Conservation (phyloP, 1,140 invertebrate species). For the Ceratina calcarata region DNA sequence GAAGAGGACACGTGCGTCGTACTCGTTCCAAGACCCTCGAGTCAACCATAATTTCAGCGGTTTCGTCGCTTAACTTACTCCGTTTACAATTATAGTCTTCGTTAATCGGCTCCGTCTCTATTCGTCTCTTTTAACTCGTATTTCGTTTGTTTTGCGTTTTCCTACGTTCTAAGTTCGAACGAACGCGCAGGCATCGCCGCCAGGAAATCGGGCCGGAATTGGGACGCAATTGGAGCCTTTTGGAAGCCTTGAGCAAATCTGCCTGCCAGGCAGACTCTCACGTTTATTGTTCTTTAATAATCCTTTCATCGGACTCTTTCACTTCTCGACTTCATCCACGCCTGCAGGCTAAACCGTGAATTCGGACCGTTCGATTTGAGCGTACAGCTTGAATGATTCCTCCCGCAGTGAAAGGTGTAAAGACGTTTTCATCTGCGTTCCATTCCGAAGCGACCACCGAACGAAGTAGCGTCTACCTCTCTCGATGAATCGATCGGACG, state of each 20-base stretch:
- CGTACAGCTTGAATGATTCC: no score
- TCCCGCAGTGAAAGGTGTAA: no score
- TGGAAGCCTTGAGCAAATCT: conserved; percentile 60
- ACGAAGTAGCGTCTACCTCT: no score
- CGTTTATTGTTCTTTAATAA: conserved; percentile 45
- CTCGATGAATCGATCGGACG: no score
- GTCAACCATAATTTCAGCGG: no score
- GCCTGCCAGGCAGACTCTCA: conserved; percentile 38
- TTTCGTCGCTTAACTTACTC: no score
- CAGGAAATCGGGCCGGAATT: conserved; percentile 45
- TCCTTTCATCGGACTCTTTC: background rate
- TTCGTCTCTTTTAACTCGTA: conserved; percentile 38
- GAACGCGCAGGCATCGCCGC: conserved; percentile 47
- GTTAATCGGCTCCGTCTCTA: background rate
- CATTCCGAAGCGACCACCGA: no score
- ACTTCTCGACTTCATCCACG: background rate
- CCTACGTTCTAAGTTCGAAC: conserved; percentile 48
- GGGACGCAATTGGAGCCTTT: conserved; percentile 63
- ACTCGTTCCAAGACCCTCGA: no score
- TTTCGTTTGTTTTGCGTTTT: conserved; percentile 13
- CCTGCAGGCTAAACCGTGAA: no score
- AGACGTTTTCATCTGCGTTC: background rate
- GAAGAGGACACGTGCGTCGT: no score
- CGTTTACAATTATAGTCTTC: no score
- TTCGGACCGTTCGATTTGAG: no score